Percentiles rank a stretch among this genome's conserved stretches.
Evolutionary conservation across 2,113 vertebrate genomes (phyloP).

Genomic region (Muntiacus reevesi): DNA sequence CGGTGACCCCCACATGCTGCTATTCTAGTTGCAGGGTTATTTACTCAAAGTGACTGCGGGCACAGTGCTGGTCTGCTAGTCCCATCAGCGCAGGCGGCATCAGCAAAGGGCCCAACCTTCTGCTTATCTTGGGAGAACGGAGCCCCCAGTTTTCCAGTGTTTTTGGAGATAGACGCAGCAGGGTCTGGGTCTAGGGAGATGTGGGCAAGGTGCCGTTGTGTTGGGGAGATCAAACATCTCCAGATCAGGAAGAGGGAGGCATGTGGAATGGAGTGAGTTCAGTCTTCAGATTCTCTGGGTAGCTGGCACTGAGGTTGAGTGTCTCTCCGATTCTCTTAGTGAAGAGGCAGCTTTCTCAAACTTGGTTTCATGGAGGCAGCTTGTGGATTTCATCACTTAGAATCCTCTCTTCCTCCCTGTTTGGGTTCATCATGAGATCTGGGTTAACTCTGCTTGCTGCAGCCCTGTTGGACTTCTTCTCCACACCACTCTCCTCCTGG

Average conservation of each 20-base stretch:
- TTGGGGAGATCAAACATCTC: neutral
- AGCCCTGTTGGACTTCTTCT: neutral
- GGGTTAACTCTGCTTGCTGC: neutral
- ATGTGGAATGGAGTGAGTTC: neutral
- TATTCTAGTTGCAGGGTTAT: neutral
- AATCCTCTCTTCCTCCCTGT: neutral
- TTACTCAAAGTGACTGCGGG: neutral
- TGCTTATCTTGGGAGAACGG: neutral
- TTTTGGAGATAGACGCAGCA: neutral
- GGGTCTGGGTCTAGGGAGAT: neutral
- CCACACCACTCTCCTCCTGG: neutral
- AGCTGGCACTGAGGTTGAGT: neutral
- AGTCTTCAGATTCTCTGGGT: neutral
- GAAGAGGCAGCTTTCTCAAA: neutral
- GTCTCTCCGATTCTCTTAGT: neutral
- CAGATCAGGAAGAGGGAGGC: neutral
- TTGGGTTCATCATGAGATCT: neutral
- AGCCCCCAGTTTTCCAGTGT: neutral
- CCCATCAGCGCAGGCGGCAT: neutral
- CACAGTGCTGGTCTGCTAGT: neutral
- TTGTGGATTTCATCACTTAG: neutral
- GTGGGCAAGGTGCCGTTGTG: neutral
- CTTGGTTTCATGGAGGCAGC: neutral
- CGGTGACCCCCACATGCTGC: neutral
- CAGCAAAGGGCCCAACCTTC: neutral